A percentile compares a stretch with the other conserved stretches of the same genome.
Conservation (phyloP, 2,797 vertebrate genomes). For the Mergus octosetaceus region DNA sequence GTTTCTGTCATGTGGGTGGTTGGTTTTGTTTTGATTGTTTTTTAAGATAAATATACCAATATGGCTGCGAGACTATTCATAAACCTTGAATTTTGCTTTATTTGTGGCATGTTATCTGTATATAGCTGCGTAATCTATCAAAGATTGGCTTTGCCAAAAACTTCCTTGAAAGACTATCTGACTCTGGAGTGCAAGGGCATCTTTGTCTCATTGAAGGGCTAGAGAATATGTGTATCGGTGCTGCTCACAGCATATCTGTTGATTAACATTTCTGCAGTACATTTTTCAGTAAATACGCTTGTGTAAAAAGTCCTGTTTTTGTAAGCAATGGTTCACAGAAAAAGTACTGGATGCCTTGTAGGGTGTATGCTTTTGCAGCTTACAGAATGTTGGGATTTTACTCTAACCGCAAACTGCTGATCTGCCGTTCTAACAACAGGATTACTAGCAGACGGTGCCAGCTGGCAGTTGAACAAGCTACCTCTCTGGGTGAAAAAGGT, state of each 20-base stretch:
- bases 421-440: constrained; percentile 71
- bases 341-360: background rate
- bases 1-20: background rate
- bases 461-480: constrained; percentile 84
- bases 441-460: constrained; percentile 89
- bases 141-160: background rate
- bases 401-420: background rate
- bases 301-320: background rate
- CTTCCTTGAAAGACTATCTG: background rate
- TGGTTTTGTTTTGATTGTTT: background rate
- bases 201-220: background rate
- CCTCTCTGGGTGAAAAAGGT: constrained; percentile 84
- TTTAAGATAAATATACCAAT: background rate
- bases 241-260: background rate
- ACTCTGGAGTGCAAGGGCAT: background rate
- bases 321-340: background rate
- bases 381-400: background rate
- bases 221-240: background rate
- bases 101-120: background rate
- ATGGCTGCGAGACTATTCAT: background rate
- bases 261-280: background rate
- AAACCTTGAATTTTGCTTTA: background rate
- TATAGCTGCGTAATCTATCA: background rate
- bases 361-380: background rate
- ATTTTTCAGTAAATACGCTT: background rate